Percentiles rank a stretch among this genome's conserved stretches.
Conservation (phyloP, 2,113 vertebrate genomes). For the Morone chrysops region DNA sequence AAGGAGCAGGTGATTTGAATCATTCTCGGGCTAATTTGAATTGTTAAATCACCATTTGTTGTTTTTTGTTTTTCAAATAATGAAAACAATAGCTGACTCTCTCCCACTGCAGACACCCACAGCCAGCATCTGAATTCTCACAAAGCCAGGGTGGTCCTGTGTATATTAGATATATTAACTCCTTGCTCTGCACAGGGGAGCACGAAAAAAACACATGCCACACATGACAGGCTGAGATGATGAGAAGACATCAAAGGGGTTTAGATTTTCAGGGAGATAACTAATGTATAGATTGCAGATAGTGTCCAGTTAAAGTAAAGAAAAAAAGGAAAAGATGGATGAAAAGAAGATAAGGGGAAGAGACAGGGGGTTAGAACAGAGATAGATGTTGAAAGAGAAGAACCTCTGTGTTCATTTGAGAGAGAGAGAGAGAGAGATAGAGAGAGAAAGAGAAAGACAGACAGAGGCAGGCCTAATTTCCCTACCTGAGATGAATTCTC, state of each 20-base stretch:
- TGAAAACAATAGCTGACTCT: not conserved
- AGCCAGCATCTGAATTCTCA: constrained; percentile 3
- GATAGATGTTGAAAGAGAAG: not conserved
- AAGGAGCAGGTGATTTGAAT: not conserved
- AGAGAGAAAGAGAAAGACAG: too few relatives aligned
- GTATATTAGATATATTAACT: not conserved
- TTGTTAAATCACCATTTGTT: constrained; percentile 12
- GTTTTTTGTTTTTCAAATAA: not conserved
- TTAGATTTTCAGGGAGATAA: not conserved
- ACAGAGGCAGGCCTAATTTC: not conserved
- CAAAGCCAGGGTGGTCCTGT: not conserved
- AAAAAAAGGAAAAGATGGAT: not conserved
- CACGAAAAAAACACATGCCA: not conserved
- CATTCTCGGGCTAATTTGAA: constrained; percentile 1
- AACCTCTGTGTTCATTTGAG: not conserved
- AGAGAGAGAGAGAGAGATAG: not conserved
- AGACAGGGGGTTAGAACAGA: not conserved
- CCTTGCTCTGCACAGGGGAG: not conserved
- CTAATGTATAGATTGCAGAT: not conserved
- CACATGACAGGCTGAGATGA: not conserved
- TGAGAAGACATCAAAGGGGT: not conserved
- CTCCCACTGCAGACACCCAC: not conserved
- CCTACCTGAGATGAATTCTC: constrained; percentile 5
- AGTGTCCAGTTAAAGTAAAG: not conserved
- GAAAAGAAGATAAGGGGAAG: not conserved